These are phyloP conservation scores for Genyomyrus donnyi DNA, from an alignment of 2,113 vertebrate species.

Conservation along the genomic window DNA sequence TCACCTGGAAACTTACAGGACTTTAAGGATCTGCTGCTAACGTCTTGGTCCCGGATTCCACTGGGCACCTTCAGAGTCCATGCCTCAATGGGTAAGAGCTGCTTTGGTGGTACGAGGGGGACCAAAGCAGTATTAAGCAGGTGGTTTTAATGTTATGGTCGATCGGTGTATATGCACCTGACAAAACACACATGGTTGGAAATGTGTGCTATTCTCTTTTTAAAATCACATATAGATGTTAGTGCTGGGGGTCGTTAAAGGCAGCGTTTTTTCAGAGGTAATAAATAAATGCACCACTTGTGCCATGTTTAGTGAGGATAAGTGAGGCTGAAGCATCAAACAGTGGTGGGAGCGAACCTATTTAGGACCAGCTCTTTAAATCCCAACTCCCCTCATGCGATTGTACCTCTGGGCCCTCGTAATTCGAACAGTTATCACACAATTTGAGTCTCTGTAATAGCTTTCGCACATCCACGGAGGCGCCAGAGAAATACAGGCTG, in stretches of 20 bases:
- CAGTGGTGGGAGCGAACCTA: slow-evolving; percentile 1
- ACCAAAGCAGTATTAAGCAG: not conserved
- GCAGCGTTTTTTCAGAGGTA: not conserved
- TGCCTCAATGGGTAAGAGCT: not conserved
- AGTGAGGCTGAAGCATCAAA: slow-evolving; percentile 2
- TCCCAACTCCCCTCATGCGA: not conserved
- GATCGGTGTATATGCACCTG: not conserved
- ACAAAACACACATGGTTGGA: not conserved
- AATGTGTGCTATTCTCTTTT: not conserved
- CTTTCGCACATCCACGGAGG: not conserved
- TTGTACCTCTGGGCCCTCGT: slow-evolving; percentile 8
- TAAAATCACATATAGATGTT: not conserved
- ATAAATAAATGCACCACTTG: not conserved
- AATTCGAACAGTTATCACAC: slow-evolving; percentile 2
- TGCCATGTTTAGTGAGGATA: not conserved
- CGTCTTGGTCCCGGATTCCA: not conserved
- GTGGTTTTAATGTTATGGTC: not conserved
- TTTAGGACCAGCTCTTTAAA: slow-evolving; percentile 4
- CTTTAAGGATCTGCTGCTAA: not conserved
- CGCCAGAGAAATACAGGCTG: not conserved
- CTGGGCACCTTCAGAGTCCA: not conserved
- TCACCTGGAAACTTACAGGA: not conserved
- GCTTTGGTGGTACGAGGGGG: not conserved
- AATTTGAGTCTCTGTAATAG: not conserved
- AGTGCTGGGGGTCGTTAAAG: not conserved